Percentiles rank a stretch among this genome's conserved stretches.
Conservation (phyloP, 2,113 vertebrate species). For the Cromileptes altivelis region DNA sequence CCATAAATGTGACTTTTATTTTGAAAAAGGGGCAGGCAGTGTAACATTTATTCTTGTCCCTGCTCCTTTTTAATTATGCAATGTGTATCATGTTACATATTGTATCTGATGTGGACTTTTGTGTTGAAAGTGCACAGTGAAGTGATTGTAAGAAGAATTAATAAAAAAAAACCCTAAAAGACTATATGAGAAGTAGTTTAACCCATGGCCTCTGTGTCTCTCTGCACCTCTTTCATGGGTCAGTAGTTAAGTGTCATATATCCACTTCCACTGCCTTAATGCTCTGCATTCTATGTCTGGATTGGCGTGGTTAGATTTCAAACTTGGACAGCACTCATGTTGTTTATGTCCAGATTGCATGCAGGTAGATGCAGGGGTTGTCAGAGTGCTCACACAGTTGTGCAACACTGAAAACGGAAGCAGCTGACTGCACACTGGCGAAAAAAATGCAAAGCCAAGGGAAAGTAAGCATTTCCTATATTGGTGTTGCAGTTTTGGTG, state of each 20-base stretch:
- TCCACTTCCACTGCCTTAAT: constrained; percentile 36
- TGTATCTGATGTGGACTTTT: background rate
- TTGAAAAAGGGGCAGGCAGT: too few species aligned
- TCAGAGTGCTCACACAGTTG: constrained; percentile 13
- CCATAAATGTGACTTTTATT: too few species aligned
- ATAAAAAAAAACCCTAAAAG: background rate
- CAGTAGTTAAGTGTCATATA: background rate
- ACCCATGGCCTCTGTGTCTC: background rate
- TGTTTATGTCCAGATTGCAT: constrained; percentile 17
- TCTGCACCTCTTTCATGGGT: constrained; percentile 6
- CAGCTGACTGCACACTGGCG: constrained; percentile 25
- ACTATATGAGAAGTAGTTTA: background rate
- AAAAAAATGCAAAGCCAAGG: constrained; percentile 50
- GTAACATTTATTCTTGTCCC: background rate
- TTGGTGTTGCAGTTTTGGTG: background rate
- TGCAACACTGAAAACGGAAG: constrained; percentile 56
- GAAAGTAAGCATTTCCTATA: constrained; percentile 57
- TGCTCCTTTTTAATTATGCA: background rate
- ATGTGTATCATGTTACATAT: background rate
- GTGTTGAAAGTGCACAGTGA: too few species aligned
- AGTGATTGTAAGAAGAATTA: too few species aligned
- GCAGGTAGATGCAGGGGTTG: background rate
- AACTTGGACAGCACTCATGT: constrained; percentile 4
- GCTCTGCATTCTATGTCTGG: constrained; percentile 8
- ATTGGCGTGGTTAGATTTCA: constrained; percentile 22